Percentiles rank a stretch among this genome's conserved stretches.
Evolutionary conservation across 1,140 invertebrate species (phyloP).

Genomic region (Neodiprion lecontei): DNA sequence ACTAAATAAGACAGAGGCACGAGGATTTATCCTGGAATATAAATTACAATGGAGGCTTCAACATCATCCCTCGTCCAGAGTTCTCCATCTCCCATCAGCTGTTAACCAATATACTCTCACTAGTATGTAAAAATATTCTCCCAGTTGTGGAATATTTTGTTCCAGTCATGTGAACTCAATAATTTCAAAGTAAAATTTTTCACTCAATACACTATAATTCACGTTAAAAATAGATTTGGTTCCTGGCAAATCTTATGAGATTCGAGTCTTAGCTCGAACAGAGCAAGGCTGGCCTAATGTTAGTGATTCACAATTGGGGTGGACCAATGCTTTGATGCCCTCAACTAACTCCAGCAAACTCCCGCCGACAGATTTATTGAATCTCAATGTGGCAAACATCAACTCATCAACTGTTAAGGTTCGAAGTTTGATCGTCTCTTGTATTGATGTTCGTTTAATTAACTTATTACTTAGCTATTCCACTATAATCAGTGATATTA

Average conservation of each 20-base stretch:
- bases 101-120: slow-evolving; percentile 60
- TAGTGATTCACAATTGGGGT: slow-evolving; percentile 60
- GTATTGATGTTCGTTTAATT: no score
- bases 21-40: slow-evolving; percentile 67
- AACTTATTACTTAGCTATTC: no score
- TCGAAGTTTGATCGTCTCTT: slow-evolving; percentile 23
- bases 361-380: slow-evolving; percentile 47
- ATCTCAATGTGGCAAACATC: slow-evolving; percentile 54
- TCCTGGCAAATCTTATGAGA: slow-evolving; percentile 65
- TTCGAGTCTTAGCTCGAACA: slow-evolving; percentile 66
- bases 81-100: slow-evolving; percentile 56
- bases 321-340: slow-evolving; percentile 63
- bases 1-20: slow-evolving; percentile 63
- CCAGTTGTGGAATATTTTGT: background rate
- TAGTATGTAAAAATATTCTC: slow-evolving; percentile 51
- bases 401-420: slow-evolving; percentile 60
- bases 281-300: slow-evolving; percentile 60
- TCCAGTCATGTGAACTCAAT: background rate
- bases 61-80: slow-evolving; percentile 57
- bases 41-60: slow-evolving; percentile 69
- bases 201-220: background rate
- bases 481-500: no score
- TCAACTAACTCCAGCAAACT: slow-evolving; percentile 38
- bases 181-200: background rate
- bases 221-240: slow-evolving; percentile 54